phyloP scores from a whole-genome alignment of 2,888 invertebrate genomes.

The Hydroisotoma schaefferi region DNA sequence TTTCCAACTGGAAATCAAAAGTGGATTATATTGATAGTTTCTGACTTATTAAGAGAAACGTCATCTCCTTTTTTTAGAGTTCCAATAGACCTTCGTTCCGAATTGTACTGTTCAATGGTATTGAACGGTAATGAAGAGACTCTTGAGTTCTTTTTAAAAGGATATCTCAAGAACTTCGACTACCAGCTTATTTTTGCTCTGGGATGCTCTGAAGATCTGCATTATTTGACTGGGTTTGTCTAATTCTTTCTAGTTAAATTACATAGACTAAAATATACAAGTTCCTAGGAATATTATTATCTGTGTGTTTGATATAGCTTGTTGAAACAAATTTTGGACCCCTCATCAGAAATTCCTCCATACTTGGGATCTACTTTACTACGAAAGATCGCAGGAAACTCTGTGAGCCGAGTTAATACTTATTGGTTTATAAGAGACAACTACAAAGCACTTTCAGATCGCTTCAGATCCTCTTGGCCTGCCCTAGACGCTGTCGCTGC shows the following conservation, averaged over 20 bases:
- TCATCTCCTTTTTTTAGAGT: slow-evolving; percentile 4
- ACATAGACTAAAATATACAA: neutral
- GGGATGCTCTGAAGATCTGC: neutral
- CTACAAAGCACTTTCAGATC: neutral
- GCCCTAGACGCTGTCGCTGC: too few relatives aligned
- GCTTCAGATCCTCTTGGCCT: neutral
- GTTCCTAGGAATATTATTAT: neutral
- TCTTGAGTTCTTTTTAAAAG: neutral
- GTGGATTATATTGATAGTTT: too few relatives aligned
- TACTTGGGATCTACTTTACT: neutral
- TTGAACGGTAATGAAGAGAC: neutral
- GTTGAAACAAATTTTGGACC: neutral
- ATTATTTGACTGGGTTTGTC: too few relatives aligned
- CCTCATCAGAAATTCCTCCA: neutral
- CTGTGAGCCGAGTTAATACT: neutral
- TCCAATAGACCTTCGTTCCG: slow-evolving; percentile 4
- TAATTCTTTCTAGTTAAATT: neutral
- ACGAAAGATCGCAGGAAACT: slow-evolving; percentile 5
- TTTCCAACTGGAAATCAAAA: neutral
- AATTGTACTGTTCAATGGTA: neutral
- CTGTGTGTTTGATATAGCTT: neutral
- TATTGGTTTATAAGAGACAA: neutral
- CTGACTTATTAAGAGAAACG: too few relatives aligned
- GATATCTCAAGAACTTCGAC: neutral
- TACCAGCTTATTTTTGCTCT: neutral